phyloP scores from a whole-genome alignment of 2,797 vertebrate species.

The Sciurus carolinensis region DNA sequence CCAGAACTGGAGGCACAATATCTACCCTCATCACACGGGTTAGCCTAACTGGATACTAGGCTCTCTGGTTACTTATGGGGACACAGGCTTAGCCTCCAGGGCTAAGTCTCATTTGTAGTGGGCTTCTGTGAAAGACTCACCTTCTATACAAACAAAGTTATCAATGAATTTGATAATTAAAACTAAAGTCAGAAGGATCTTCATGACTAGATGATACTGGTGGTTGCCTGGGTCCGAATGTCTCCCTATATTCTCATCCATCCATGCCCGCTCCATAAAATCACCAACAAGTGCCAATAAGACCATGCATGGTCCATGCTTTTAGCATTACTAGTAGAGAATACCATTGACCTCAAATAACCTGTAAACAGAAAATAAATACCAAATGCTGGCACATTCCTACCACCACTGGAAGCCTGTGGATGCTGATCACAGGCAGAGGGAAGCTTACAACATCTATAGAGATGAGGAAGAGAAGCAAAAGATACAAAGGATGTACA shows the following conservation, averaged over 20 bases:
- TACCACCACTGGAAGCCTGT: neutral
- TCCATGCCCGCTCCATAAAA: neutral
- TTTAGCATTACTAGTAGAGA: neutral
- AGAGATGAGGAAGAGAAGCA: neutral
- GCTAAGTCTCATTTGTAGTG: neutral
- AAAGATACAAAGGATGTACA: neutral
- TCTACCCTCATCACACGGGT: neutral
- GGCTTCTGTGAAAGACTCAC: neutral
- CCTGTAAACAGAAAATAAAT: conserved; percentile 29
- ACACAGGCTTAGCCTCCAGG: neutral
- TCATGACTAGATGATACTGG: neutral
- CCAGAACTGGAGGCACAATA: neutral
- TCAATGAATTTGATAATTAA: neutral
- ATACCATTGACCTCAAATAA: neutral
- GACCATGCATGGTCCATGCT: neutral
- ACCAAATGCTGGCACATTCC: neutral
- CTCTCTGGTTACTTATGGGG: neutral
- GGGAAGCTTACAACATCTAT: neutral
- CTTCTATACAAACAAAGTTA: neutral
- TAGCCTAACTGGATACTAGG: neutral
- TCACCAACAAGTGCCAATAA: neutral
- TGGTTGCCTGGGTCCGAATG: neutral
- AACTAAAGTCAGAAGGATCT: neutral
- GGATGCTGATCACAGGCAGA: neutral
- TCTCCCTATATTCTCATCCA: neutral